Evolutionary conservation across 2,797 vertebrate genomes (phyloP), one percentile per base, ranked within the genome.

Genomic region (Heliangelus exortis): DNA sequence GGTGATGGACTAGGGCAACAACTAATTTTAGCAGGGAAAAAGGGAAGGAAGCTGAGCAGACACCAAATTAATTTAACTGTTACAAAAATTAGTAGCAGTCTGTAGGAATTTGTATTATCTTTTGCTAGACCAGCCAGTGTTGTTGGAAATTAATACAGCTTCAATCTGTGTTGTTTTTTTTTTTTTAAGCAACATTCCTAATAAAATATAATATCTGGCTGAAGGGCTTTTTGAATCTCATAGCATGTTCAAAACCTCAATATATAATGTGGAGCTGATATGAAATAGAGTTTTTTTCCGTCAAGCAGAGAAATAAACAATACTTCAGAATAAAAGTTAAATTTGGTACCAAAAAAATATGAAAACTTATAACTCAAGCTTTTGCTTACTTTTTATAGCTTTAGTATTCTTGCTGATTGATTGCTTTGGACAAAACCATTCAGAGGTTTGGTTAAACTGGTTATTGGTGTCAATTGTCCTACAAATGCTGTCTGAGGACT

Each of bases 31-130:
- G 59, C 48, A 83, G 69, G 66, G 50, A 78, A 54, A 59, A 89
- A 73, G 73, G 84, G 91, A 93, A 95, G 87, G 94, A 95, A 95
- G 65, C 41, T 22, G 39, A 73, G 39, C 65, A 95, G 84, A 87
- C 78, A 51, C 57, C n/a, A 71, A 21, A 80, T 54, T 55, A 72
- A 47, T 79, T 89, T 50, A 47, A 26, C 43, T 39, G 23, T 45
- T 83, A 63, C 8, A 48, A 87, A 82, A 94, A 84, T 34, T 16
- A 55, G 19, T 75, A 73, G 51, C 65, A 65, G 51, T 81, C 87
- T 59, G 34, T 76, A 76, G 71, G 59, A 89, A 78, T 26, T 51
- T 82, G 28, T 57, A 36, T 47, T 48, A 67, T 72, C 19, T 74
- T 81, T 84, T 68, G 31, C 33, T 90, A 90, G 45, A 63, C 18